Evolutionary conservation across 2,113 vertebrate genomes (phyloP).

Genomic region (Poeciliopsis occidentalis): DNA sequence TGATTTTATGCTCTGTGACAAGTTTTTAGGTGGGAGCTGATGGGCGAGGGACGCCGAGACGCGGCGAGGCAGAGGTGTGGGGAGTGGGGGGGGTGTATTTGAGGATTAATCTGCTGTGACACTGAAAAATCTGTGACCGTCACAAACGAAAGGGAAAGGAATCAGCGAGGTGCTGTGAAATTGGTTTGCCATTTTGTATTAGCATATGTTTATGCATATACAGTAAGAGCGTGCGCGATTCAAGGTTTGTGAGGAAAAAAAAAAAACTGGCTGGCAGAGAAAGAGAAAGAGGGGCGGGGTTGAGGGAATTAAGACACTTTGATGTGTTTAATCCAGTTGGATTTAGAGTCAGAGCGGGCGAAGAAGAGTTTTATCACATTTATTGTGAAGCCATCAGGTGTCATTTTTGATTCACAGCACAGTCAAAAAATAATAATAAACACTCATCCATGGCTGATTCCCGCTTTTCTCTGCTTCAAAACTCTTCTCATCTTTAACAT

Average conservation of each 20-base stretch:
- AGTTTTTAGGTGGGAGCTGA: background rate
- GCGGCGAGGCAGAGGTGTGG: conserved; percentile 5
- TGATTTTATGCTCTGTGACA: conserved; percentile 49
- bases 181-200: conserved; percentile 41
- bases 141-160: background rate
- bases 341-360: conserved; percentile 17
- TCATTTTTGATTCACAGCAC: conserved; percentile 5
- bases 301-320: background rate
- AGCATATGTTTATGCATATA: conserved; percentile 8
- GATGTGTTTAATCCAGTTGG: conserved; percentile 8
- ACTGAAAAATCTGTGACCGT: conserved; percentile 35
- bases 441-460: conserved; percentile 9
- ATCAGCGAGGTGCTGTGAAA: conserved; percentile 30
- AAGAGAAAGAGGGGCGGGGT: background rate
- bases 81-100: conserved; percentile 20
- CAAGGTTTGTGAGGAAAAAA: conserved; percentile 7
- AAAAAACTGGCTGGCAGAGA: background rate
- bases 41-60: background rate
- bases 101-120: conserved; percentile 8
- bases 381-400: conserved; percentile 13
- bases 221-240: background rate
- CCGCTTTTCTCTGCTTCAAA: conserved; percentile 1
- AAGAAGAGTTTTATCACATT: background rate
- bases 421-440: background rate
- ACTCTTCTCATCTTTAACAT: conserved; percentile 18